Evolutionary conservation across 1,140 invertebrate genomes (phyloP), one percentile per base, ranked within the genome.

Genomic region (Zeugodacus cucurbitae): DNA sequence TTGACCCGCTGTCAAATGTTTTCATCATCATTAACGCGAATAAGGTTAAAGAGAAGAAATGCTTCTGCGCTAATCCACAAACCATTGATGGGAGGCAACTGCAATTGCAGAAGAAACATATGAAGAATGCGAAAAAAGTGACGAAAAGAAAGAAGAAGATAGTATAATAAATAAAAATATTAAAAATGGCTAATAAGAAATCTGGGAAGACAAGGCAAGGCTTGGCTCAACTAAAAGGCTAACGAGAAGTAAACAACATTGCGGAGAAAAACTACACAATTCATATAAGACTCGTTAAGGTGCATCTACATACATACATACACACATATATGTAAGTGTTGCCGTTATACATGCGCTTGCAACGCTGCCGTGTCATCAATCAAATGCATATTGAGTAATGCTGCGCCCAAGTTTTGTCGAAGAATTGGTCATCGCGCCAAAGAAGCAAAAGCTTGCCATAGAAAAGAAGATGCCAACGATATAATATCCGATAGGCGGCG

Each of bases 1-100:
- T 22, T 82, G 74, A 82, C 74, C 74, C 34, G 74, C 74, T 34
- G 74, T 82, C 74, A 82, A 82, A 82, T 34, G 74, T 54, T 82
- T 82, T 82, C 74, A 82, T 82, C 74, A 82, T 82, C 74, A 82
- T 82, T 82, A 82, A 82, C 22, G 44, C 22, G 74, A 82, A 48
- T 26, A 82, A 48, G 41, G 74, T 44, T 26, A 82, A 48, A 82
- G 26, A 82, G 74, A 62, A 70, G 41, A 82, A 82, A 82, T 44
- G 41, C 41, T 82, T 48, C 26, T 54, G 29, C 37, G 4, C 41
- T 26, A 82, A 82, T 82, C 74, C 37, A 82, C 41, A 41, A 41
- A 22, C 74, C 44, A 82, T 82, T 82, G 41, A 48, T 44, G 74
- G 58, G 48, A 54, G 58, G 74, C 41, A 44, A 82, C 41, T 82